Conservation (phyloP, 2,888 invertebrate genomes). For the Polyploca ridens region DNA sequence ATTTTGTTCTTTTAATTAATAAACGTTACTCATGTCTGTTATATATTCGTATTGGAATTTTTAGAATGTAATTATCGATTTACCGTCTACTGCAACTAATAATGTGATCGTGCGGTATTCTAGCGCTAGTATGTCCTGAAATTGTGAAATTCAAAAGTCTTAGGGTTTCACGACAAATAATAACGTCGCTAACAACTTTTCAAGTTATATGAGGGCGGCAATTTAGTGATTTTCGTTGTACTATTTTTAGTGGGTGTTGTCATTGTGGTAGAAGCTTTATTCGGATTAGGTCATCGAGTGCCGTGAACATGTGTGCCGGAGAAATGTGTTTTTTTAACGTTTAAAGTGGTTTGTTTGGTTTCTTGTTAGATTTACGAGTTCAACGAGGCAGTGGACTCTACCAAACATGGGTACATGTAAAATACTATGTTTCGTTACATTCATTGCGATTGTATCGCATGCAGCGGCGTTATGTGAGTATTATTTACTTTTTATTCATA, state of each 20-base stretch:
- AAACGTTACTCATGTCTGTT: not conserved
- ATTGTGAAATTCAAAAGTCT: slow-evolving; percentile 45
- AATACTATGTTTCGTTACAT: slow-evolving; percentile 69
- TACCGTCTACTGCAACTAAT: slow-evolving; percentile 59
- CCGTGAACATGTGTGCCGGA: slow-evolving; percentile 78
- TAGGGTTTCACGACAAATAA: slow-evolving; percentile 39
- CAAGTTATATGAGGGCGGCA: slow-evolving; percentile 56
- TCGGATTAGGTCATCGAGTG: slow-evolving; percentile 83
- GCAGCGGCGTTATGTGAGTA: slow-evolving; percentile 76
- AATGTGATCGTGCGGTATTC: slow-evolving; percentile 64
- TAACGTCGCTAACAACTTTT: slow-evolving; percentile 45
- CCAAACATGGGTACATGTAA: slow-evolving; percentile 72
- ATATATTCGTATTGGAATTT: slow-evolving; percentile 21
- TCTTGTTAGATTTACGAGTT: slow-evolving; percentile 77
- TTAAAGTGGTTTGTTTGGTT: slow-evolving; percentile 72
- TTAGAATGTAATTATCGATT: slow-evolving; percentile 72
- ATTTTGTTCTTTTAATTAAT: slow-evolving; percentile 21
- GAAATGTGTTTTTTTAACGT: slow-evolving; percentile 65
- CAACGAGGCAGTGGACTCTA: slow-evolving; percentile 59
- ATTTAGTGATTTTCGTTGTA: slow-evolving; percentile 73
- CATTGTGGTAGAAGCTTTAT: slow-evolving; percentile 74
- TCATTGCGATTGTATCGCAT: slow-evolving; percentile 67
- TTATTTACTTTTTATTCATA: slow-evolving; percentile 36
- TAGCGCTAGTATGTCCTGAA: slow-evolving; percentile 50
- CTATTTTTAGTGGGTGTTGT: slow-evolving; percentile 87